phyloP scores from a whole-genome alignment of 2,888 invertebrate species.

The Tillus elongatus region DNA sequence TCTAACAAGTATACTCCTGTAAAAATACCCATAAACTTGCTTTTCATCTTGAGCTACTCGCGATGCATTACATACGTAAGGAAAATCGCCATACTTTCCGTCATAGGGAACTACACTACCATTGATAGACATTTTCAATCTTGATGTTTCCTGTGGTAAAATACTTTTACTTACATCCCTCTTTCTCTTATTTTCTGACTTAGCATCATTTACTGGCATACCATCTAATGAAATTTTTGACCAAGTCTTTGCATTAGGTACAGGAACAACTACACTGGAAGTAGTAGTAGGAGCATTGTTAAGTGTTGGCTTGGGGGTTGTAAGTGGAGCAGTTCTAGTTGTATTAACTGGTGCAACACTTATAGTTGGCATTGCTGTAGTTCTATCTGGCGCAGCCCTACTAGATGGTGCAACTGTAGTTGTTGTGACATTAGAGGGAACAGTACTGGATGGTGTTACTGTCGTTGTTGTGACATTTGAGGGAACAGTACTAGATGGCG shows the following conservation, averaged over 20 bases:
- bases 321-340: constrained; percentile 23
- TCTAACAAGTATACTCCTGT: constrained; percentile 54
- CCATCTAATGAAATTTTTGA: too few species aligned
- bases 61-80: constrained; percentile 51
- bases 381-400: not conserved
- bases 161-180: too few species aligned
- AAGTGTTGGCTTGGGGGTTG: constrained; percentile 19
- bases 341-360: constrained; percentile 13
- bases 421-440: constrained; percentile 12
- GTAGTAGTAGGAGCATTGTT: constrained; percentile 18
- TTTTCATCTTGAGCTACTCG: constrained; percentile 55
- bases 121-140: constrained; percentile 27
- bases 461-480: constrained; percentile 14
- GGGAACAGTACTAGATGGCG: constrained; percentile 13
- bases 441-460: constrained; percentile 7
- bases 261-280: constrained; percentile 15
- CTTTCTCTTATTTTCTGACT: too few species aligned
- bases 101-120: constrained; percentile 31
- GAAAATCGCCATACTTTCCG: constrained; percentile 32
- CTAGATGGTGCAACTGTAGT: constrained; percentile 10
- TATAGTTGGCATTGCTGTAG: not conserved
- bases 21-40: constrained; percentile 67
- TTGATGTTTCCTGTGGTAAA: constrained; percentile 14
- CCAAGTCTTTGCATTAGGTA: constrained; percentile 11
- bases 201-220: too few species aligned